Evolutionary conservation across 2,113 vertebrate species (phyloP).

Genomic region (Megalops atlanticus): DNA sequence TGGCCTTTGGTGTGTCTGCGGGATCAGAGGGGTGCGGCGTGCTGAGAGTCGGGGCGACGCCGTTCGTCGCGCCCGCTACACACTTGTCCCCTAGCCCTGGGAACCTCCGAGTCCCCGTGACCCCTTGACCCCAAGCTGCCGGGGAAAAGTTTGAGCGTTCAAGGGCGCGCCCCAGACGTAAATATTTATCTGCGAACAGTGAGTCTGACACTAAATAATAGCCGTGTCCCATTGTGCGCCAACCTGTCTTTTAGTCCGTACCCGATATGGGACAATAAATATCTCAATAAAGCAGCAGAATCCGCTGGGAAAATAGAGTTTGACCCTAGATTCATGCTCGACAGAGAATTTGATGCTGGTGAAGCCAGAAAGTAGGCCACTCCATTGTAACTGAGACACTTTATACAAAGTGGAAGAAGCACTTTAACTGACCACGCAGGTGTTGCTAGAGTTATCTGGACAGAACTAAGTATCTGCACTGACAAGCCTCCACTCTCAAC

Average conservation of each 20-base stretch:
- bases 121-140: neutral
- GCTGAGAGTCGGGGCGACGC: too few species aligned
- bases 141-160: neutral
- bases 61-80: neutral
- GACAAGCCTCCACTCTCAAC: too few species aligned
- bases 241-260: neutral
- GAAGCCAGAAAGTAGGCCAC: too few species aligned
- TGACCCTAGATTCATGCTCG: neutral
- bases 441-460: too few species aligned
- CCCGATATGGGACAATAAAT: neutral
- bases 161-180: neutral
- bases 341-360: too few species aligned
- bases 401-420: neutral
- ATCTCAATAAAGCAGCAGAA: neutral
- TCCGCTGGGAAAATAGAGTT: neutral
- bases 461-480: too few species aligned
- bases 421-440: neutral
- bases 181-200: neutral
- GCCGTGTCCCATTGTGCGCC: neutral
- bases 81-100: neutral
- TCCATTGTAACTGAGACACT: too few species aligned
- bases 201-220: neutral
- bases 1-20: neutral
- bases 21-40: too few species aligned
- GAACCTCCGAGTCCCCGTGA: neutral